Percentiles rank a stretch among this genome's conserved stretches.
These are phyloP conservation scores for human (Homo sapiens) DNA, from an alignment of 2,113 vertebrate genomes.

Conservation along the genomic window GRCh38 chr3:122437501-122438000, in stretches of 20 bases:
- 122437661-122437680: background rate
- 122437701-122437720: background rate
- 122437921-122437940: slow-evolving; percentile 34
- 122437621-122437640: slow-evolving; percentile 7
- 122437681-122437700: background rate
- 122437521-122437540: background rate
- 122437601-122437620: background rate
- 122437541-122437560: background rate
- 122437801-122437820: background rate
- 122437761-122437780: background rate
- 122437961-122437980: background rate
- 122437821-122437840: slow-evolving; percentile 16
- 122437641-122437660: slow-evolving; percentile 28
- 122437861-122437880: slow-evolving; percentile 14
- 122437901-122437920: background rate
- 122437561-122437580: background rate
- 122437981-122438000: background rate
- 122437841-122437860: background rate
- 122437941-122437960: background rate
- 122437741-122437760: background rate
- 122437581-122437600: background rate
- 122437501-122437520: background rate
- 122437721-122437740: slow-evolving; percentile 21
- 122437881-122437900: background rate
- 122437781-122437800: background rate